These are phyloP conservation scores for Heliconius melpomene DNA, from an alignment of 1,140 invertebrate species.

Conservation along the genomic window DNA sequence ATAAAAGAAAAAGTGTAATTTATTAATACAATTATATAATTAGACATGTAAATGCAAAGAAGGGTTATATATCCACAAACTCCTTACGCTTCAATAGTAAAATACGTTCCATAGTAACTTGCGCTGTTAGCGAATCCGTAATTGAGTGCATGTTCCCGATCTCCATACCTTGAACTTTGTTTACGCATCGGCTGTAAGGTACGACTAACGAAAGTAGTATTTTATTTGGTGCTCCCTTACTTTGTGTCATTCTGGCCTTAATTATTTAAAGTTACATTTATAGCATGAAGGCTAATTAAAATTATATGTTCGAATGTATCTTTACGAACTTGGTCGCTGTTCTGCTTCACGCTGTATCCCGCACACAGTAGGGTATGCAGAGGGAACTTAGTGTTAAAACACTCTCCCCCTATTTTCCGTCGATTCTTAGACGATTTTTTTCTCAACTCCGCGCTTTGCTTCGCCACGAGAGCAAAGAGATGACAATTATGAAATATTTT, in stretches of 20 bases:
- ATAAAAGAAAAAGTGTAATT: neutral
- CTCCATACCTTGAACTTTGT: slow-evolving; percentile 45
- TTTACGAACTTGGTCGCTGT: neutral
- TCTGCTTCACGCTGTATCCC: no score
- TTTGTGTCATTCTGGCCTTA: neutral
- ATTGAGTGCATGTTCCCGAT: slow-evolving; percentile 47
- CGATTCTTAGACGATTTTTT: no score
- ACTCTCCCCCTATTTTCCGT: no score
- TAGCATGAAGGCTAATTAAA: neutral
- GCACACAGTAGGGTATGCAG: no score
- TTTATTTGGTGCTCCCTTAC: slow-evolving; percentile 25
- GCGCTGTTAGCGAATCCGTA: slow-evolving; percentile 39
- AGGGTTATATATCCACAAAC: slow-evolving; percentile 2
- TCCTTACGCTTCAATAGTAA: neutral
- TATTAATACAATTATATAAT: neutral
- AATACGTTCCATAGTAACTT: slow-evolving; percentile 21
- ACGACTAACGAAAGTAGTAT: slow-evolving; percentile 25
- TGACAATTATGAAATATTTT: no score
- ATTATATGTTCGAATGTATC: neutral
- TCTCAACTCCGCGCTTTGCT: no score
- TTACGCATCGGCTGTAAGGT: slow-evolving; percentile 28
- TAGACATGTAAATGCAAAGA: slow-evolving; percentile 4
- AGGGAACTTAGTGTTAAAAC: no score
- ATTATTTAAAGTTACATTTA: neutral
- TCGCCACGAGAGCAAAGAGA: no score